Evolutionary conservation across 2,113 vertebrate genomes (phyloP).

Genomic region (Pholis gunnellus): DNA sequence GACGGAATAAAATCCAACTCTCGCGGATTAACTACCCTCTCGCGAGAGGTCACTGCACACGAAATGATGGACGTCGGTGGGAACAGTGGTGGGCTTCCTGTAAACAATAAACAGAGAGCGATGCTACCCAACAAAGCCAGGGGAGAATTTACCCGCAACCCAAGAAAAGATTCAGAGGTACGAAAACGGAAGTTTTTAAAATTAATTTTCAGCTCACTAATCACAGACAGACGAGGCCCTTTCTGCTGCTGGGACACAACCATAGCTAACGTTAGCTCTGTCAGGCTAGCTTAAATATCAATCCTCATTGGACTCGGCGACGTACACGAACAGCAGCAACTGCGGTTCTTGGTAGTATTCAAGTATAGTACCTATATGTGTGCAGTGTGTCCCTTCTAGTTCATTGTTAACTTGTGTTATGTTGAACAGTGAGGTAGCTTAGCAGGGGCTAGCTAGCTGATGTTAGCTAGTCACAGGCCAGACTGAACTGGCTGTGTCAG

Average conservation of each 20-base stretch:
- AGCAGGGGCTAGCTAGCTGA: conserved; percentile 30
- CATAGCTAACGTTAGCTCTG: conserved; percentile 40
- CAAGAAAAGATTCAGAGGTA: conserved; percentile 96
- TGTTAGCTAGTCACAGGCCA: conserved; percentile 37
- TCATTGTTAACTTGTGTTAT: fast-evolving
- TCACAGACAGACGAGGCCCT: conserved; percentile 13
- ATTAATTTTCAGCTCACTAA: not conserved
- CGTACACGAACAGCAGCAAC: not conserved
- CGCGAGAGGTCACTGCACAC: conserved; percentile 67
- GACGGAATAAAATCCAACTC: not conserved
- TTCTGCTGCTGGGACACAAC: conserved; percentile 8
- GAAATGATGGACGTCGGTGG: conserved; percentile 88
- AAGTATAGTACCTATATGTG: not conserved
- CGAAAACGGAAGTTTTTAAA: conserved; percentile 24
- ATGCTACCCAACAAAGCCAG: conserved; percentile 85
- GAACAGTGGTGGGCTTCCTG: conserved; percentile 77
- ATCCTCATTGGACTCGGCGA: not conserved
- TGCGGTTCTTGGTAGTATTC: fast-evolving
- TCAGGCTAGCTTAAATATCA: conserved; percentile 4
- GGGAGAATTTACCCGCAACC: conserved; percentile 90
- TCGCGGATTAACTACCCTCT: conserved; percentile 36
- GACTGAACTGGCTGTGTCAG: conserved; percentile 27
- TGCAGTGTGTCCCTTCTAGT: not conserved
- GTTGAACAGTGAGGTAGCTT: not conserved
- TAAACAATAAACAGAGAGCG: conserved; percentile 91